Percentiles rank a stretch among this genome's conserved stretches.
These are phyloP conservation scores for Stratiolaelaps scimitus DNA, from an alignment of 1,140 invertebrate genomes.

Conservation along the genomic window DNA sequence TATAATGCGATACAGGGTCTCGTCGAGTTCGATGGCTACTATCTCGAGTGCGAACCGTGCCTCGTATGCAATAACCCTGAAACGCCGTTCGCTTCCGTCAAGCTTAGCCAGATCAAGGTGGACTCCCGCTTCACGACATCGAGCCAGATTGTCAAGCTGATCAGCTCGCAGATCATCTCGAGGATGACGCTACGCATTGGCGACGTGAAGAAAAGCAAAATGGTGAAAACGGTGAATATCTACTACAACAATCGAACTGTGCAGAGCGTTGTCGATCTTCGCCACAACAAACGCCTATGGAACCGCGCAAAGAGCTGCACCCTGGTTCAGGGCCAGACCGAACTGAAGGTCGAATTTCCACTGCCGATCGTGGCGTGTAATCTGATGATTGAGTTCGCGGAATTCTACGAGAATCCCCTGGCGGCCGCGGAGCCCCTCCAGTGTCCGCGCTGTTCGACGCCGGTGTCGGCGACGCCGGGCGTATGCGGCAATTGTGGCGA, in stretches of 20 bases:
- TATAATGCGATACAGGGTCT: conserved; percentile 80
- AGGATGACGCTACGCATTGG: conserved; percentile 82
- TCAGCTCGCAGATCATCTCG: conserved; percentile 85
- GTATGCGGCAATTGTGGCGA: conserved; percentile 96
- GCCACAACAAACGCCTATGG: conserved; percentile 89
- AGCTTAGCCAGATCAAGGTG: conserved; percentile 81
- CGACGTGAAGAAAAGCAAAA: conserved; percentile 89
- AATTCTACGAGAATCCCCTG: conserved; percentile 80
- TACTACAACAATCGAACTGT: conserved; percentile 93
- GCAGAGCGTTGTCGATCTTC: conserved; percentile 89
- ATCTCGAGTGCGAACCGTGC: conserved; percentile 89
- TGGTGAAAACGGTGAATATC: conserved; percentile 89
- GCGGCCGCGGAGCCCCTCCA: conserved; percentile 78
- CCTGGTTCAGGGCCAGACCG: conserved; percentile 76
- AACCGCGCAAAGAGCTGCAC: conserved; percentile 85
- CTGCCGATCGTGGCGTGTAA: conserved; percentile 93
- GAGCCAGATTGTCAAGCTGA: conserved; percentile 90
- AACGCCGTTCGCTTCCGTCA: conserved; percentile 76
- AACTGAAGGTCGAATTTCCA: conserved; percentile 89
- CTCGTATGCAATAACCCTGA: conserved; percentile 95
- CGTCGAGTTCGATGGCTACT: conserved; percentile 89
- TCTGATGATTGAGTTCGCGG: conserved; percentile 96
- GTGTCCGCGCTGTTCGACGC: conserved; percentile 87
- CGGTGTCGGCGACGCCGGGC: conserved; percentile 88
- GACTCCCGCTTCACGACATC: conserved; percentile 96